Percentiles rank a stretch among this genome's conserved stretches.
These are phyloP conservation scores for Ictalurus furcatus DNA, from an alignment of 2,113 vertebrate genomes.

Conservation along the genomic window DNA sequence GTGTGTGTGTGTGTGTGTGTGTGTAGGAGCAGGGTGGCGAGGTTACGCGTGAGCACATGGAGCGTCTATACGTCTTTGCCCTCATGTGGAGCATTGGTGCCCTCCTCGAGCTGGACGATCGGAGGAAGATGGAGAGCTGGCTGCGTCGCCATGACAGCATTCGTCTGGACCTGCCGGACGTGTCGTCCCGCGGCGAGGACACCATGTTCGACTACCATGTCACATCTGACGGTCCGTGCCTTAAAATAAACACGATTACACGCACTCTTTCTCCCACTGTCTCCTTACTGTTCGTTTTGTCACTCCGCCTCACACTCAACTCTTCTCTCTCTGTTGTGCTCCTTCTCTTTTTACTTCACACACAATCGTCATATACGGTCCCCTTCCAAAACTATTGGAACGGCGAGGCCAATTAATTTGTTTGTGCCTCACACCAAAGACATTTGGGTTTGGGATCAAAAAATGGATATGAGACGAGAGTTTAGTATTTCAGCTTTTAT, in stretches of 20 bases:
- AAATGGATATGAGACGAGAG: too few species aligned
- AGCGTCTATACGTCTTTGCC: slow-evolving; percentile 86
- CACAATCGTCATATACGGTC: too few species aligned
- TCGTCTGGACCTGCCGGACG: slow-evolving; percentile 77
- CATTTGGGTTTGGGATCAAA: too few species aligned
- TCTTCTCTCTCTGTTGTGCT: background rate
- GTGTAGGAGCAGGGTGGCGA: slow-evolving; percentile 84
- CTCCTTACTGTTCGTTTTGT: background rate
- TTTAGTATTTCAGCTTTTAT: too few species aligned
- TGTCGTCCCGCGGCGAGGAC: slow-evolving; percentile 72
- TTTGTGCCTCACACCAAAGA: too few species aligned
- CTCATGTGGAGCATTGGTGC: slow-evolving; percentile 96
- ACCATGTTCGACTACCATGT: slow-evolving; percentile 91
- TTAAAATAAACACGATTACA: slow-evolving; percentile 1
- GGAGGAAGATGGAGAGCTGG: slow-evolving; percentile 85
- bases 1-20: slow-evolving; percentile 36
- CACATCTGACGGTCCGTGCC: slow-evolving; percentile 76
- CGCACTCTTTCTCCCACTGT: background rate
- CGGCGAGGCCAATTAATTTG: too few species aligned
- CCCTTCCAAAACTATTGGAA: too few species aligned
- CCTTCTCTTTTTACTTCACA: background rate
- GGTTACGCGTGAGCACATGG: slow-evolving; percentile 77
- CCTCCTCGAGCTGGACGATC: slow-evolving; percentile 81
- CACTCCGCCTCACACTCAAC: background rate
- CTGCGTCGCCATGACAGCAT: slow-evolving; percentile 72